Base-by-base conservation (phyloP, 2,797 vertebrate genomes). In the Mormyrus hasselquistii region DNA sequence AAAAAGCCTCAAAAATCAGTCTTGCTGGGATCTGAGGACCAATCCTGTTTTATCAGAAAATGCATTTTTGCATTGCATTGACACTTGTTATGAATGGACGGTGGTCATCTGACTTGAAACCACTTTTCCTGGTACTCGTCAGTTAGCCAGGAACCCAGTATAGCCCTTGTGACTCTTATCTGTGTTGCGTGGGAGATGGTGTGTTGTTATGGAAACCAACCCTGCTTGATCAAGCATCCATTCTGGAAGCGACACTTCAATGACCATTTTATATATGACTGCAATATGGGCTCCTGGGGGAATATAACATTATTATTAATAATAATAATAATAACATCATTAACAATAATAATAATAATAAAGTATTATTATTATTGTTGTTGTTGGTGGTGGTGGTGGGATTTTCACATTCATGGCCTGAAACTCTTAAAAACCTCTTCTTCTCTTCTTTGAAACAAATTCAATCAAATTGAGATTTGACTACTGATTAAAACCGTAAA, bases 161-260 rank as follows among this genome's bases (percentile, higher is more conserved):
- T 29, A 22, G 50, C 82, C 41, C 41, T 50, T 50, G 49, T 93
- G 93, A 88, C 92, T 93, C 93, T 94, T 94, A 95, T 94, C 95
- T 95, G 93, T 91, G 90, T 93, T 94, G 93, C 91, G 92, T 90
- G 90, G 91, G 73, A 44, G 73, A 79, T 79, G 73, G 73, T 89
- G 90, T 92, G 94, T 96, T 94, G 92, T 95, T 92, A 95, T 94
- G 94, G 95, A 95, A 94, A 96, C 96, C 92, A 91, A 91, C 93
- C 93, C 91, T 5, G 92, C 94, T 94, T 94, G 93, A 95, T 95
- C 95, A 94, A 93, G 90, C 93, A 90, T 86, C 93, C 94, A 94
- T 95, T 95, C 94, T 94, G 90, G 41, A 91, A 94, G 92, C 94
- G 95, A 96, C 93, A 95, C 94, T 95, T 92, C 91, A 94, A 92